Conservation (phyloP, 92 coral and sea anemone genomes). For the Epizoanthus fatuus region DNA sequence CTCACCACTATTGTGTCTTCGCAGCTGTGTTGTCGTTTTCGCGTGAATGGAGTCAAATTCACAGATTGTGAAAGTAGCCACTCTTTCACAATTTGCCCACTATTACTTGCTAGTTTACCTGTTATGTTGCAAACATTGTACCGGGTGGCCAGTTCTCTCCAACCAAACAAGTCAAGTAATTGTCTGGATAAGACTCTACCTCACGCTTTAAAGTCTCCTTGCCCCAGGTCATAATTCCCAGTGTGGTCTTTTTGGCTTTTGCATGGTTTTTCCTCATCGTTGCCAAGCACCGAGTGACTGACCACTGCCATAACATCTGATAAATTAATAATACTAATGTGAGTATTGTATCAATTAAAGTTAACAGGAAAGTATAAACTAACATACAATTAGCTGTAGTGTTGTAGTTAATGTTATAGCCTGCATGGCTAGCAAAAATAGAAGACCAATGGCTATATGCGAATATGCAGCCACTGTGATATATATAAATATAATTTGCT, state of each 20-base stretch:
- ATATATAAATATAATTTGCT: too few relatives aligned
- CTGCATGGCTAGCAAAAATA: too few relatives aligned
- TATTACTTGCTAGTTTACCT: slow-evolving; percentile 52
- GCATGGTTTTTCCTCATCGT: neutral
- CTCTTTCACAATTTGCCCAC: slow-evolving; percentile 65
- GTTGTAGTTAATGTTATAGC: too few relatives aligned
- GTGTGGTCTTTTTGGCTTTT: slow-evolving; percentile 39
- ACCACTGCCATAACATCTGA: slow-evolving; percentile 51
- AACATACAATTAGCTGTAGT: too few relatives aligned
- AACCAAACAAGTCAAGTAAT: slow-evolving; percentile 25
- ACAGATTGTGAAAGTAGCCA: slow-evolving; percentile 60
- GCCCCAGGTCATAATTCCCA: slow-evolving; percentile 57
- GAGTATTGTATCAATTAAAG: too few relatives aligned
- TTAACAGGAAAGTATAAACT: too few relatives aligned
- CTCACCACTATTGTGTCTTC: slow-evolving; percentile 22
- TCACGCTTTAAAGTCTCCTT: slow-evolving; percentile 53
- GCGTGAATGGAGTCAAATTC: slow-evolving; percentile 42
- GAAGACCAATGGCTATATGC: too few relatives aligned
- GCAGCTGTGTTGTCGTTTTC: slow-evolving; percentile 10
- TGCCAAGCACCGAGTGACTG: slow-evolving; percentile 46
- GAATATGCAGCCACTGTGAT: too few relatives aligned
- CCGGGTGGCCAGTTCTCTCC: slow-evolving; percentile 44
- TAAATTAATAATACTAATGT: neutral
- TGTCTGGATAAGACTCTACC: slow-evolving; percentile 53
- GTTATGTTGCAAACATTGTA: slow-evolving; percentile 48